Percentiles rank a stretch among this genome's conserved stretches.
These are phyloP conservation scores for Tachycineta bicolor DNA, from an alignment of 2,113 vertebrate species.

Conservation along the genomic window DNA sequence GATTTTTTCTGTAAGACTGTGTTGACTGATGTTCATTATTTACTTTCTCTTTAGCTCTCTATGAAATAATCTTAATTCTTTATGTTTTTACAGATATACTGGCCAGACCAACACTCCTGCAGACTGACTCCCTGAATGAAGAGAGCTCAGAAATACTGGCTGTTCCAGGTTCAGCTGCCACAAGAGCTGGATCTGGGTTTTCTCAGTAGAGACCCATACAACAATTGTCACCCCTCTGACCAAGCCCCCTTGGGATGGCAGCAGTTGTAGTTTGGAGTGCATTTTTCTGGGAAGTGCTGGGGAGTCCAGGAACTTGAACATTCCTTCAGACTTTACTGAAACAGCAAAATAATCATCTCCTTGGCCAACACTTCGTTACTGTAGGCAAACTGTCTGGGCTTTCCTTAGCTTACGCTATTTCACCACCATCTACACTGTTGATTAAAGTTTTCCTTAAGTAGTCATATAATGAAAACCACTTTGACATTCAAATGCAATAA, in stretches of 20 bases:
- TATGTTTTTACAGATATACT: not conserved
- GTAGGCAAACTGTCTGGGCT: not conserved
- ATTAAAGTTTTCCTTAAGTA: not conserved
- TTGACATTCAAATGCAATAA: not conserved
- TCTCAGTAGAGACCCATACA: not conserved
- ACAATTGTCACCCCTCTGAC: accelerated
- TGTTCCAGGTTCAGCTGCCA: not conserved
- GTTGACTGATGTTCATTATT: not conserved
- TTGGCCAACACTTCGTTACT: not conserved
- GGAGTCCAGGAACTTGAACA: not conserved
- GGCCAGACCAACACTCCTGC: not conserved
- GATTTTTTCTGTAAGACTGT: not conserved
- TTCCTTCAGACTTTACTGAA: not conserved
- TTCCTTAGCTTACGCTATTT: not conserved
- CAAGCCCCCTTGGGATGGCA: not conserved
- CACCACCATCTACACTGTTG: not conserved
- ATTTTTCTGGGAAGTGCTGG: not conserved
- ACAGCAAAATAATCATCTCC: not conserved
- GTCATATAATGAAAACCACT: not conserved
- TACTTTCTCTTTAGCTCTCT: not conserved
- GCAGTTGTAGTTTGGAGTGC: accelerated
- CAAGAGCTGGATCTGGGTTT: not conserved
- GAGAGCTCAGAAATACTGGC: not conserved
- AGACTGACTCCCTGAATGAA: not conserved
- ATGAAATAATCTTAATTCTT: not conserved